These are phyloP conservation scores for Xestia ashworthii DNA, from an alignment of 2,888 invertebrate genomes.

Conservation along the genomic window DNA sequence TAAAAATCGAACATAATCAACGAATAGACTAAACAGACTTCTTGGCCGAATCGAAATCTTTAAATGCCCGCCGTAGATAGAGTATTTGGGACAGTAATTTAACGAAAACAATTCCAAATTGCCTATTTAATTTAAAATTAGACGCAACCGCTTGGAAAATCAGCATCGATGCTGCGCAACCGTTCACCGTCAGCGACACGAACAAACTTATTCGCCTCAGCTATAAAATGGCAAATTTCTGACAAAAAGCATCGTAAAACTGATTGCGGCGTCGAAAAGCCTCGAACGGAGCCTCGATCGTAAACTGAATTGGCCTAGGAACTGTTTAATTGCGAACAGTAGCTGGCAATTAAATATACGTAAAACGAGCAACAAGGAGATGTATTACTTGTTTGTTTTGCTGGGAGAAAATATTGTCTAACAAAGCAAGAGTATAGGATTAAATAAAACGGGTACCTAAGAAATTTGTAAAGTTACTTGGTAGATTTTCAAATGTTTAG, in stretches of 20 bases:
- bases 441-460: too few species aligned
- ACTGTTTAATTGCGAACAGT: constrained; percentile 83
- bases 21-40: neutral
- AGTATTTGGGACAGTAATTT: neutral
- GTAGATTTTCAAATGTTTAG: neutral
- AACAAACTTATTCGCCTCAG: constrained; percentile 67
- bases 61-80: too few species aligned
- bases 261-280: constrained; percentile 83
- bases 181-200: constrained; percentile 51
- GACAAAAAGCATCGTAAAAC: constrained; percentile 84
- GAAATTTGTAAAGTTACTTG: neutral
- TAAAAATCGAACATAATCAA: neutral
- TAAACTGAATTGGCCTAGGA: constrained; percentile 85
- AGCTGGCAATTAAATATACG: constrained; percentile 80
- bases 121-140: constrained; percentile 2
- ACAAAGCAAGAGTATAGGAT: constrained; percentile 1
- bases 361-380: constrained; percentile 68
- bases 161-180: constrained; percentile 42
- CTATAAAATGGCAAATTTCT: constrained; percentile 81
- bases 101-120: neutral
- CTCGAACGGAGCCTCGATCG: constrained; percentile 79
- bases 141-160: constrained; percentile 31
- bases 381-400: constrained; percentile 68
- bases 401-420: constrained; percentile 53
- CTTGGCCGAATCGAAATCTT: neutral